A percentile compares a stretch with the other conserved stretches of the same genome.
phyloP scores from a whole-genome alignment of 2,797 vertebrate species.

The Halcyon smyrnensis region DNA sequence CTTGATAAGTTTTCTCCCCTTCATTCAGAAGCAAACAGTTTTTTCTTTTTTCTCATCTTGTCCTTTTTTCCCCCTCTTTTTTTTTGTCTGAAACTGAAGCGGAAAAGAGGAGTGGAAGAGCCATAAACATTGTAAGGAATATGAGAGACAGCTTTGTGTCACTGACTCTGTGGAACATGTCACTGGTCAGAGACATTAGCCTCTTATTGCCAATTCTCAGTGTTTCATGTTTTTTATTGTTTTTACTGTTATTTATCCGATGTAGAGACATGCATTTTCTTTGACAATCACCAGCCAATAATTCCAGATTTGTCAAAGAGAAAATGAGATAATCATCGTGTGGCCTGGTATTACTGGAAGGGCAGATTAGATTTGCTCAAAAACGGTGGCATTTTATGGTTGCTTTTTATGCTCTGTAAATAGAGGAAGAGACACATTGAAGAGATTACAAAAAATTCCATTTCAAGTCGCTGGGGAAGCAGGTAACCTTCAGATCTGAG shows the following conservation, averaged over 20 bases:
- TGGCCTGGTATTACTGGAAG: conserved; percentile 62
- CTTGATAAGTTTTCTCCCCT: background rate
- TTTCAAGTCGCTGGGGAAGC: conserved; percentile 67
- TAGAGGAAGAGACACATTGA: conserved; percentile 67
- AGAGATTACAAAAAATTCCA: conserved; percentile 74
- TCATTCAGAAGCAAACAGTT: background rate
- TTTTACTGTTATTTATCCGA: conserved; percentile 41
- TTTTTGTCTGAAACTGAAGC: background rate
- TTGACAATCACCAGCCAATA: conserved; percentile 35
- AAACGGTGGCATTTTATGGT: conserved; percentile 66
- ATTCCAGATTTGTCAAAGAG: conserved; percentile 61
- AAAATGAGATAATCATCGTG: conserved; percentile 67
- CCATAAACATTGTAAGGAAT: conserved; percentile 64
- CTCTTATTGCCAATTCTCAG: conserved; percentile 7
- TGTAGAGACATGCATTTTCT: conserved; percentile 37
- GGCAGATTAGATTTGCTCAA: conserved; percentile 69
- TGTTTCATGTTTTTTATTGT: conserved; percentile 43
- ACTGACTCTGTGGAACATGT: conserved; percentile 73
- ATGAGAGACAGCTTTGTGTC: conserved; percentile 73
- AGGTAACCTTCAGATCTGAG: conserved; percentile 73
- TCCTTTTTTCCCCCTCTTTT: background rate
- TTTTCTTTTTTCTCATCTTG: background rate
- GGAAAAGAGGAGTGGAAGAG: conserved; percentile 2
- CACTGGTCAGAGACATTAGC: background rate
- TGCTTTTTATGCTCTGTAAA: conserved; percentile 66